Base-by-base conservation (phyloP, 2,888 invertebrate species). In the Tanytarsus gracilentus region DNA sequence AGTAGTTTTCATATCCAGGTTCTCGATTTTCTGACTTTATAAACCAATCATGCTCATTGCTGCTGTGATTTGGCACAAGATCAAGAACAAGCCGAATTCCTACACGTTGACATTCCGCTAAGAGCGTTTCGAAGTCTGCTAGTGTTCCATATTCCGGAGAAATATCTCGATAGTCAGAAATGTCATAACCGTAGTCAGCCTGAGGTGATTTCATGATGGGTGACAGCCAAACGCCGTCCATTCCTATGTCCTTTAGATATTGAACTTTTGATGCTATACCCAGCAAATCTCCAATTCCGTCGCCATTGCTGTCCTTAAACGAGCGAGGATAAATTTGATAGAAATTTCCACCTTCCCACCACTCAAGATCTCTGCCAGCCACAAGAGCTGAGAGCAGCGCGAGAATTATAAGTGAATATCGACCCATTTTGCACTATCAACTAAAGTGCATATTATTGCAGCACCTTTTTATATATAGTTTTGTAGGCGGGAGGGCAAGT, bases 301-400 rank as follows among this genome's bases (percentile, higher is more conserved):
- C 85, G 0, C 79, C 81, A 67, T 85, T 70, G 62, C 80, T 79
- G 70, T 92, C 92, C 68, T 79, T 80, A 74, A 84, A 90, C 1
- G 88, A 85, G 62, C 84, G 76, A 1, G 86, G 84, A 68, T 86
- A 85, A 61, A 92, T 84, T 74, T 94, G 90, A 74, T 96, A 95
- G 58, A 91, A 79, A 6, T 84, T 78, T 29, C 84, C 81, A 51
- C 81, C 83, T 69, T 88, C 78, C 86, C 89, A 93, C 95, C 95
- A 95, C 65, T 88, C 84, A 2, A 51, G 25, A n/a, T 21, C 39
- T 6, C 21, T 50, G 7, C n/a, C 40, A 8, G 6, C 6, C 6
- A 11, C 30, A 30, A 30, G 11, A 30, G 30, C 30, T 8, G 7
- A 8, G 6, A 30, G 11, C 6, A 30, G 11, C 30, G 14, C 14